Evolutionary conservation across 2,797 vertebrate genomes (phyloP).

Genomic region (Tiaroga cobitis): DNA sequence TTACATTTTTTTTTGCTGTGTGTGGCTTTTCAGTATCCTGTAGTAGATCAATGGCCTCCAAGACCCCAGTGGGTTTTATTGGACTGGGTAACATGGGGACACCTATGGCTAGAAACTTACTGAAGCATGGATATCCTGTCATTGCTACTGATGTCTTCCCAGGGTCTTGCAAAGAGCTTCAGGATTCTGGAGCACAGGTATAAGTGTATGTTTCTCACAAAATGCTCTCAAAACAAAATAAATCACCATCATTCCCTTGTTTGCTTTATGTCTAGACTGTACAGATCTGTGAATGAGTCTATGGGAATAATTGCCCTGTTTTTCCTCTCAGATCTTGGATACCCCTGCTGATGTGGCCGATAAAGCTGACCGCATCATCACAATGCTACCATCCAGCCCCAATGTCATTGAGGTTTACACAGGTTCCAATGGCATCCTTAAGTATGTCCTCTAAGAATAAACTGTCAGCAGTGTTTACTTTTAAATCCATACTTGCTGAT

Average conservation of each 20-base stretch:
- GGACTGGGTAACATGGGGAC: constrained; percentile 98
- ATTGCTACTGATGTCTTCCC: constrained; percentile 94
- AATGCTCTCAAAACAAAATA: not conserved
- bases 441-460: constrained; percentile 76
- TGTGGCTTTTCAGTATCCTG: constrained; percentile 78
- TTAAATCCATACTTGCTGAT: not conserved
- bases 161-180: constrained; percentile 93
- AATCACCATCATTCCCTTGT: not conserved
- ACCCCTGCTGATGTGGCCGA: constrained; percentile 94
- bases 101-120: constrained; percentile 96
- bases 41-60: constrained; percentile 93
- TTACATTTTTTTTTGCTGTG: not conserved
- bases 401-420: constrained; percentile 91
- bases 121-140: constrained; percentile 94
- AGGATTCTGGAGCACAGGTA: constrained; percentile 94
- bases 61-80: constrained; percentile 94
- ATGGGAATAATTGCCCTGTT: not conserved
- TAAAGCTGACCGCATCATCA: constrained; percentile 95
- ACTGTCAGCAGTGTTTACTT: constrained; percentile 53
- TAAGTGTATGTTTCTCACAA: not conserved
- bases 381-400: constrained; percentile 94
- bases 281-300: not conserved
- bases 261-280: not conserved
- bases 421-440: constrained; percentile 91
- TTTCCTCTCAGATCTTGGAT: constrained; percentile 87